Percentiles rank a stretch among this genome's conserved stretches.
phyloP scores from a whole-genome alignment of 2,797 vertebrate species.

The Hydrophis major region DNA sequence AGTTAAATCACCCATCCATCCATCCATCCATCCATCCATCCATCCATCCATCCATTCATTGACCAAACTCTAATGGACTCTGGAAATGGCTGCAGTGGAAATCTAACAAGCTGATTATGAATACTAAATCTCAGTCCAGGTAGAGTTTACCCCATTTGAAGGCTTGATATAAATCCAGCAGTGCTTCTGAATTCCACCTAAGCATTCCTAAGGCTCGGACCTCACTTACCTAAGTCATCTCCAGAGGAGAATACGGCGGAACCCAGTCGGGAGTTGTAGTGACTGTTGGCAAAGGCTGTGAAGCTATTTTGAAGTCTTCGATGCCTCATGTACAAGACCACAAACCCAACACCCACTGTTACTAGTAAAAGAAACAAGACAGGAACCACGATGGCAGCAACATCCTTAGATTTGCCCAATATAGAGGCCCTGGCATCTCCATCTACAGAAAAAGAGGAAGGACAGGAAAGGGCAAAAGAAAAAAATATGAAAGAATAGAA shows the following conservation, averaged over 20 bases:
- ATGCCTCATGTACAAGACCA: conserved; percentile 86
- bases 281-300: conserved; percentile 93
- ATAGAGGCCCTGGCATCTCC: conserved; percentile 53
- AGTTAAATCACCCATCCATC: neutral
- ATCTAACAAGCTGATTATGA: too few species aligned
- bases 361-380: conserved; percentile 91
- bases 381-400: conserved; percentile 89
- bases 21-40: neutral
- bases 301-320: conserved; percentile 94
- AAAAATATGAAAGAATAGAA: neutral
- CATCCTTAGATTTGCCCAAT: conserved; percentile 69
- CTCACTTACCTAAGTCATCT: conserved; percentile 86
- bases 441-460: conserved; percentile 61
- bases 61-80: neutral
- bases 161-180: neutral
- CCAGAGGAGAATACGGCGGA: conserved; percentile 96
- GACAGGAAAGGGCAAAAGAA: accelerated
- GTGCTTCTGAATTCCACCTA: neutral
- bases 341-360: conserved; percentile 81
- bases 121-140: too few species aligned
- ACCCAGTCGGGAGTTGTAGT: conserved; percentile 96
- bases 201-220: too few species aligned
- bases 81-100: neutral
- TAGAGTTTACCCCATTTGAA: neutral
- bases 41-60: neutral